phyloP scores from a whole-genome alignment of 2,797 vertebrate genomes.

The Antennarius maculatus region DNA sequence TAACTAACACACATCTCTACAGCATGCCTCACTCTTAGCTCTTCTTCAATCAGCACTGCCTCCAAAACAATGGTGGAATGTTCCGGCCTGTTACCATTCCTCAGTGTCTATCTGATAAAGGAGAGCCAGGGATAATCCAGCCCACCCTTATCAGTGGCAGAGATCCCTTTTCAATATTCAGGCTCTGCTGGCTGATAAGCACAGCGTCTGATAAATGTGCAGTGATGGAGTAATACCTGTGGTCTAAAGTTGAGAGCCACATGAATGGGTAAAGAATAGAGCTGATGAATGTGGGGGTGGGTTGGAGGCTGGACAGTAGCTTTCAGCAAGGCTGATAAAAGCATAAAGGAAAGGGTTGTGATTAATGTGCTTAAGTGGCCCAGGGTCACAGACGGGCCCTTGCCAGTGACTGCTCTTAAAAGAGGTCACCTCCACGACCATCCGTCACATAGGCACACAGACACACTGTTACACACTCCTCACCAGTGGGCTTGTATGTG shows the following conservation, averaged over 20 bases:
- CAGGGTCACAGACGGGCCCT: slow-evolving; percentile 86
- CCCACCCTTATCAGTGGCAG: slow-evolving; percentile 91
- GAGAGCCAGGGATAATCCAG: slow-evolving; percentile 91
- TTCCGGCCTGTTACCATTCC: slow-evolving; percentile 80
- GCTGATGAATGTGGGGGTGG: slow-evolving; percentile 58
- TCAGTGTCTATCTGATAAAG: slow-evolving; percentile 88
- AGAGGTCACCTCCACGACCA: slow-evolving; percentile 87
- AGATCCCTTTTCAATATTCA: slow-evolving; percentile 99
- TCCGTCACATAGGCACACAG: slow-evolving; percentile 80
- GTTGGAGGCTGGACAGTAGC: slow-evolving; percentile 87
- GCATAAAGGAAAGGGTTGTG: slow-evolving; percentile 84
- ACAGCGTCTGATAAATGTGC: slow-evolving; percentile 93
- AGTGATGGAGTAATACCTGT: slow-evolving; percentile 95
- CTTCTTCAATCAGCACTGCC: slow-evolving; percentile 74
- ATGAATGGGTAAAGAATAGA: slow-evolving; percentile 71
- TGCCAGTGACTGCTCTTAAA: slow-evolving; percentile 86
- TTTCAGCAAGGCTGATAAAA: slow-evolving; percentile 88
- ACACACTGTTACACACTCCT: slow-evolving; percentile 49
- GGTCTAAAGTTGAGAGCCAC: slow-evolving; percentile 85
- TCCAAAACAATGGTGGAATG: slow-evolving; percentile 80
- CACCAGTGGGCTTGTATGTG: slow-evolving; percentile 18
- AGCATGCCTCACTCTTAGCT: slow-evolving; percentile 21
- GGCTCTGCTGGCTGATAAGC: slow-evolving; percentile 90
- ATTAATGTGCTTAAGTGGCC: slow-evolving; percentile 98
- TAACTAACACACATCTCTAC: slow-evolving; percentile 32